Evolutionary conservation across 2,888 invertebrate species (phyloP), one percentile per base, ranked within the genome.

Genomic region (Phrixothrix hirtus): DNA sequence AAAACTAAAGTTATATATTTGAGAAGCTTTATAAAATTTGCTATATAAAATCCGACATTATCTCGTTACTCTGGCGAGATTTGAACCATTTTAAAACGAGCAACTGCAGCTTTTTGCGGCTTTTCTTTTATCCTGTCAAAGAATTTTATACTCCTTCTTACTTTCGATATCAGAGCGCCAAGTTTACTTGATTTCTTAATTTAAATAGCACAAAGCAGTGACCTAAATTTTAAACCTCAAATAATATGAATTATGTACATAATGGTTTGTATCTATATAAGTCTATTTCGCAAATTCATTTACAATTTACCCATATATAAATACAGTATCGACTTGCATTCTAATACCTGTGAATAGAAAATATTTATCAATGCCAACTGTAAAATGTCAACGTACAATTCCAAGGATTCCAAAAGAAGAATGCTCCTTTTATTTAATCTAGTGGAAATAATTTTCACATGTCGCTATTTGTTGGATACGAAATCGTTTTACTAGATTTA

Each of bases 361-460:
- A 44, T 44, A 51, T 51, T 51, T 44, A 51, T 51, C 44, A 51
- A 44, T 15, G 45, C 17, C 34, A 45, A 13, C 39, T 38, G 43
- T 44, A 31, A 43, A 50, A 51, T 51, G 37, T 38, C 43, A 32
- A 49, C n/a, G n/a, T n/a, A n/a, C n/a, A n/a, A n/a, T n/a, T n/a
- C n/a, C n/a, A n/a, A 27, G 14, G n/a, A n/a, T 14, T 35, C 29
- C 21, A 30, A 35, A 21, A 25, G 10, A 46, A 21, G 34, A 48
- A 41, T 42, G 36, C 29, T 17, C 31, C 41, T 49, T 49, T 43
- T 36, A 43, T 49, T 37, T 31, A 49, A 43, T 43, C 31, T 31
- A 49, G 15, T 34, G 49, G 43, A 44, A 38, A 44, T 44, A 49
- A 50, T 44, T 44, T 44, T n/a, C 37, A n/a, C n/a, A n/a, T n/a